These are phyloP conservation scores for Amphimallon solstitiale DNA, from an alignment of 2,888 invertebrate genomes.

Conservation along the genomic window DNA sequence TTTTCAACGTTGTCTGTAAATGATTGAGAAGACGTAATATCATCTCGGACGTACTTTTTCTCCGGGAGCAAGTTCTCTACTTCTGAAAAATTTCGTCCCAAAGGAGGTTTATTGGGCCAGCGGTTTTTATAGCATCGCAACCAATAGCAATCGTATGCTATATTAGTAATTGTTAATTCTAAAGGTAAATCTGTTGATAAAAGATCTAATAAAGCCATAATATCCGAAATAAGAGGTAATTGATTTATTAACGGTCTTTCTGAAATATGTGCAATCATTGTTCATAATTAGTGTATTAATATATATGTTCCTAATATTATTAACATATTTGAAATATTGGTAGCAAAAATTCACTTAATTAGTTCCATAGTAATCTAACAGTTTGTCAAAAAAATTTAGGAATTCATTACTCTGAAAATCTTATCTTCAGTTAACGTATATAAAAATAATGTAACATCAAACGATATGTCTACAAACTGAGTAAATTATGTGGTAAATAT, in stretches of 20 bases:
- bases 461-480: no score
- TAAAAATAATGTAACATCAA: background rate
- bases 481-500: no score
- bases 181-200: constrained; percentile 54
- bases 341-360: no score
- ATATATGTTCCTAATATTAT: no score
- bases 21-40: background rate
- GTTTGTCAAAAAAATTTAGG: no score
- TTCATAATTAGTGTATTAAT: background rate
- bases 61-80: constrained; percentile 20
- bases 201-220: constrained; percentile 52
- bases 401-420: no score
- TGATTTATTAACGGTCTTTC: constrained; percentile 54
- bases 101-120: constrained; percentile 53
- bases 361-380: no score
- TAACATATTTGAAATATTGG: no score
- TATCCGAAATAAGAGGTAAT: constrained; percentile 51
- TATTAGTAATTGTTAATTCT: constrained; percentile 52
- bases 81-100: constrained; percentile 37
- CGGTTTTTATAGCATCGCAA: constrained; percentile 53
- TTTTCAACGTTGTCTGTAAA: background rate
- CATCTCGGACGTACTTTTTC: constrained; percentile 12
- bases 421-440: background rate
- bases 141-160: constrained; percentile 57
- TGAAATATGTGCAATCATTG: no score